Conservation (phyloP, 1,140 invertebrate species). For the Magallana ariakensis region DNA sequence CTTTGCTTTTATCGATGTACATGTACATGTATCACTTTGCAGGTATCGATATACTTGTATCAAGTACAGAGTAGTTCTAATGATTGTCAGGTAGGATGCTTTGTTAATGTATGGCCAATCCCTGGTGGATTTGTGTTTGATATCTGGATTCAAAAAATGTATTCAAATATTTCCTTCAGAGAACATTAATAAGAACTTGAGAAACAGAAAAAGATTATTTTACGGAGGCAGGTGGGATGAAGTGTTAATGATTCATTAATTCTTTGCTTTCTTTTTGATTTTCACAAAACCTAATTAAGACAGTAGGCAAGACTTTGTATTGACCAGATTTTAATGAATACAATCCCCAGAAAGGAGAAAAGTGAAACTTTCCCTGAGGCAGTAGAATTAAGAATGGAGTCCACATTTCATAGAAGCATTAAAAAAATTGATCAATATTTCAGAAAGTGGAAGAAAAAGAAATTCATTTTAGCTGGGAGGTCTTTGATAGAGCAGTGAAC, state of each 20-base stretch:
- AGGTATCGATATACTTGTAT: too few species aligned
- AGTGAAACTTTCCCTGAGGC: not conserved
- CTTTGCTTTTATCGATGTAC: too few species aligned
- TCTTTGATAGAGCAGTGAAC: not conserved
- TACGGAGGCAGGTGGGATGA: not conserved
- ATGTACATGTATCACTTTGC: too few species aligned
- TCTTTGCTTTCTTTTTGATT: not conserved
- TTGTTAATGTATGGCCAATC: too few species aligned
- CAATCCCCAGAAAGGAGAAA: not conserved
- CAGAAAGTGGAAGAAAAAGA: not conserved
- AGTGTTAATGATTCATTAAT: too few species aligned
- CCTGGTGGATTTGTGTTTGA: not conserved
- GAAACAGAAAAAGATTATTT: not conserved
- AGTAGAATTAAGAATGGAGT: not conserved
- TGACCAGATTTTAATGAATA: not conserved
- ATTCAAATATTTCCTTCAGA: not conserved
- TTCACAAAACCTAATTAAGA: not conserved
- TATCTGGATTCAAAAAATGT: not conserved
- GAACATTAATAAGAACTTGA: not conserved
- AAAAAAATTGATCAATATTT: constrained; percentile 28
- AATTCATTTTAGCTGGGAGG: not conserved
- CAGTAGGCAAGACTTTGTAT: not conserved
- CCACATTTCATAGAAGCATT: not conserved
- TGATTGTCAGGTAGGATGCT: too few species aligned
- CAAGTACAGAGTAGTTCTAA: too few species aligned